These are phyloP conservation scores for Mustela nigripes DNA, from an alignment of 2,113 vertebrate species.

Conservation along the genomic window DNA sequence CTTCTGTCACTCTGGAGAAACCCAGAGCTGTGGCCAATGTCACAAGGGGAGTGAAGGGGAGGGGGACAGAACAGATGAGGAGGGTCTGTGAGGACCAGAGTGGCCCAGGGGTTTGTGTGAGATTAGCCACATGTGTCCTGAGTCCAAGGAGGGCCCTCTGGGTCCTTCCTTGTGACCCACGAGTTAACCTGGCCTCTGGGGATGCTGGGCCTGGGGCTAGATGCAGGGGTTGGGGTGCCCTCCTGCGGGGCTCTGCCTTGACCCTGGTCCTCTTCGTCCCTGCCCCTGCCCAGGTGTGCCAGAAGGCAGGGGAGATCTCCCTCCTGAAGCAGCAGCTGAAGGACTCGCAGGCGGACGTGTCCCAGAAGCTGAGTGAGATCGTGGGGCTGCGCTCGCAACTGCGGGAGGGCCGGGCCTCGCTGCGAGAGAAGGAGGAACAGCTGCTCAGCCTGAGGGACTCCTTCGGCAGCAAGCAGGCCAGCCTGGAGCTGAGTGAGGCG, in stretches of 20 bases:
- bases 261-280: conserved; percentile 37
- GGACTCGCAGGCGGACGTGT: conserved; percentile 96
- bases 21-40: background rate
- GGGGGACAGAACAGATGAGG: background rate
- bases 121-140: background rate
- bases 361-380: conserved; percentile 97
- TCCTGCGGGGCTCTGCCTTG: conserved; percentile 17
- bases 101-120: background rate
- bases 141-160: background rate
- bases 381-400: conserved; percentile 96
- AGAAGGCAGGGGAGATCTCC: conserved; percentile 98
- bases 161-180: background rate
- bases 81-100: background rate
- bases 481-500: conserved; percentile 91
- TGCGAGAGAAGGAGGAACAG: conserved; percentile 96
- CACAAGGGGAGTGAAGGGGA: background rate
- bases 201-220: background rate
- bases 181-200: background rate
- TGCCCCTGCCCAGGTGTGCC: conserved; percentile 92
- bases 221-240: background rate
- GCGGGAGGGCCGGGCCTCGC: conserved; percentile 95
- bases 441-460: conserved; percentile 97
- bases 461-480: conserved; percentile 95
- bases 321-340: conserved; percentile 98
- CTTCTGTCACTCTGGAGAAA: background rate